These are phyloP conservation scores for Psittacula cyanocephala DNA, from an alignment of 2,113 vertebrate species.

Conservation along the genomic window DNA sequence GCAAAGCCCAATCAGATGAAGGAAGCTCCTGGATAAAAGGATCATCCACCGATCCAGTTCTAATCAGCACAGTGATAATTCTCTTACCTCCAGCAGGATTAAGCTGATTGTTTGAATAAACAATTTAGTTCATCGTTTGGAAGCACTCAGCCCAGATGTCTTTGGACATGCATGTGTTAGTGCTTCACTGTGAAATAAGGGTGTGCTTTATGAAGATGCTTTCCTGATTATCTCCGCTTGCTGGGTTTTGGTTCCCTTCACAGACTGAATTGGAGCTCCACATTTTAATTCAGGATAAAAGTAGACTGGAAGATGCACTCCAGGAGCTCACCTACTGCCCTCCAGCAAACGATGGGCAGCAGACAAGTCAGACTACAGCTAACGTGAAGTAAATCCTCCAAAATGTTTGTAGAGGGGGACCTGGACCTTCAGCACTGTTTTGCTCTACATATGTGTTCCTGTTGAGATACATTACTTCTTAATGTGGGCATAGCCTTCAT, in stretches of 20 bases:
- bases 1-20: background rate
- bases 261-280: background rate
- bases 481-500: accelerated
- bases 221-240: background rate
- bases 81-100: conserved; percentile 1
- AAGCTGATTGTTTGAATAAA: conserved; percentile 23
- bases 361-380: background rate
- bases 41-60: conserved; percentile 16
- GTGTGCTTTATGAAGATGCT: background rate
- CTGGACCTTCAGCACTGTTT: background rate
- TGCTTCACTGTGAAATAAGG: background rate
- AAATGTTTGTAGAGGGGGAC: background rate
- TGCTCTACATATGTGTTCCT: background rate
- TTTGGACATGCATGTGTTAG: background rate
- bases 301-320: background rate
- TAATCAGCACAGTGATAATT: conserved; percentile 28
- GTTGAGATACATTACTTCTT: background rate
- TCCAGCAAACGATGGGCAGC: background rate
- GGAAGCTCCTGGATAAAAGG: conserved; percentile 2
- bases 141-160: background rate
- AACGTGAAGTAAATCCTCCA: background rate
- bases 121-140: background rate
- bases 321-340: background rate
- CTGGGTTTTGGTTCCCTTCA: background rate
- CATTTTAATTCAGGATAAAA: background rate